Evolutionary conservation across 2,113 vertebrate species (phyloP), one percentile per base, ranked within the genome.

Genomic region (Bufo gargarizans): DNA sequence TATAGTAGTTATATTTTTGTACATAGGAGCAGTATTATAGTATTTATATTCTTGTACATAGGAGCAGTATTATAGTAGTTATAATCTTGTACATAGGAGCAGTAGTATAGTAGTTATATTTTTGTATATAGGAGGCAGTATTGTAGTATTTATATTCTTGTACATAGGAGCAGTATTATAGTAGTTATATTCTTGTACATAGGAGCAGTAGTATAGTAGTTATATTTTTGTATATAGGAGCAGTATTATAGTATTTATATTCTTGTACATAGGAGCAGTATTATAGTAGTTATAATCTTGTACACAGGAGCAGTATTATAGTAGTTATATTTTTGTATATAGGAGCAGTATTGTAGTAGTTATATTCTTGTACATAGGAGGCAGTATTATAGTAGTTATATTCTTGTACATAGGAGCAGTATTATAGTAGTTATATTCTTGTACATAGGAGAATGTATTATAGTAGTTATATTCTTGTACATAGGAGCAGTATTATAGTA

Each of bases 61-160:
- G 65, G 65, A 3, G n/a, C n/a, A n/a, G 65, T 9, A 67, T 67
- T 67, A 67, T 67, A 67, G 65, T 67, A 67, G 65, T 67, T 67
- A 67, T 67, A 67, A 22, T 67, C 65, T 22, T 67, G 65, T 67
- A 67, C 20, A 67, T 67, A 67, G 65, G 65, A 3, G n/a, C 8
- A 67, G n/a, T n/a, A n/a, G n/a, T 67, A 67, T 67, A 67, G 65
- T 67, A 67, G 65, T 67, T 67, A 67, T 67, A 67, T 67, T 67
- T 20, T 22, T 67, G 65, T 67, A 67, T 6, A 67, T 67, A 67
- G 65, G 65, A 3, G n/a, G 65, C 8, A 67, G n/a, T n/a, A n/a
- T n/a, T n/a, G n/a, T 67, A 67, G 65, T 67, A 67, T n/a, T 67
- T 67, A 67, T 67, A 67, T 67, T 67, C 65, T 22, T 67, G 65